Evolutionary conservation across 1,140 invertebrate species (phyloP), one percentile per base, ranked within the genome.

Genomic region (Myzus persicae): DNA sequence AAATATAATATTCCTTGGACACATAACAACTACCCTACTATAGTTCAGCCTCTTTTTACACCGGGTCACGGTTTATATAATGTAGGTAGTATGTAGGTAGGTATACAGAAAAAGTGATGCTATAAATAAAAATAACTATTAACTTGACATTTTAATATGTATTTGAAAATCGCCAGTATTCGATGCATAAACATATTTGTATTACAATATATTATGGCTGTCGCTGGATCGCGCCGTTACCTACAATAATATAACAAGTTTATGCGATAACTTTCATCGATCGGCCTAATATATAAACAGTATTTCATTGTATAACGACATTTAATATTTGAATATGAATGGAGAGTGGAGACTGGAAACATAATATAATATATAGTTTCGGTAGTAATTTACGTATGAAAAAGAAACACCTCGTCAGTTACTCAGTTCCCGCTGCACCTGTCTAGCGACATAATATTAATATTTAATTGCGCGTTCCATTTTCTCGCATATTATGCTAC

Each of bases 381-480:
- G 82, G 38, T 18, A 40, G 6, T 85, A 20, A 46, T 85, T 85
- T 85, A 85, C 42, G 40, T 85, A 85, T 46, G 84, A 85, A 85
- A 85, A 85, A 85, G 84, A 85, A 85, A 31, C 84, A n/a, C 26
- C 40, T 44, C 38, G 84, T 85, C 84, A 44, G 59, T 76, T n/a
- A n/a, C 40, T 85, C 84, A 44, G 59, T 76, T n/a, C 31, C 40
- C 40, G 31, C 84, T 85, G 42, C 84, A 44, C 24, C 40, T 44
- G 3, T 85, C 84, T 26, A 85, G 24, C 31, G 38, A 31, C 40
- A 44, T 42, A n/a, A 44, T 48, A 48, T 48, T 48, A 85, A 85
- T 11, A 44, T 42, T 42, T 85, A 31, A 85, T 42, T 46, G 84
- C 59, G 31, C 42, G 84, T 85, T 85, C 84, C 42, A 85, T 85